Evolutionary conservation across 2,113 vertebrate species (phyloP).

Genomic region (Dipodomys spectabilis): DNA sequence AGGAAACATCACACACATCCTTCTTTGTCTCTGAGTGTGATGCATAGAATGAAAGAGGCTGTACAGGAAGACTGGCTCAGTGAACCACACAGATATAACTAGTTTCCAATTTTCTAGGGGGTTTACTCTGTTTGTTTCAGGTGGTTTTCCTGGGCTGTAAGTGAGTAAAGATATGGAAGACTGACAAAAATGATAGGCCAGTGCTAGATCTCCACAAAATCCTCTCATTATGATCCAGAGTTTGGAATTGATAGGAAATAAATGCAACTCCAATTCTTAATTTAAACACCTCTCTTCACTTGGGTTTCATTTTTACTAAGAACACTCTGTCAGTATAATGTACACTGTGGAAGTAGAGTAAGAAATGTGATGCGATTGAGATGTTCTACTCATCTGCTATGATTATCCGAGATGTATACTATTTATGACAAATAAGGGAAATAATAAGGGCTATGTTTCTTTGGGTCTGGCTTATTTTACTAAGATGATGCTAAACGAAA

Average conservation of each 20-base stretch:
- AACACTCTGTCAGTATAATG: not conserved
- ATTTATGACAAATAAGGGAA: too few relatives aligned
- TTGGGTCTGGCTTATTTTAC: too few relatives aligned
- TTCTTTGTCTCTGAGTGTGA: not conserved
- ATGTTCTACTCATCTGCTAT: too few relatives aligned
- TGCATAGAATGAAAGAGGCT: accelerated
- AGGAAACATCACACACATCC: accelerated
- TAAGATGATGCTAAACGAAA: too few relatives aligned
- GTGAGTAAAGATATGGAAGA: not conserved
- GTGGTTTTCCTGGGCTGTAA: not conserved
- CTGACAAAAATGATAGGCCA: not conserved
- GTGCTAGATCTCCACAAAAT: not conserved
- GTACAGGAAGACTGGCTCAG: not conserved
- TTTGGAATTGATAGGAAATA: not conserved
- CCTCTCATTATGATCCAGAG: not conserved
- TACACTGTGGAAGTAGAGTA: too few relatives aligned
- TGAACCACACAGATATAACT: accelerated
- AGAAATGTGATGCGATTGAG: too few relatives aligned
- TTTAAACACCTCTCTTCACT: slow-evolving; percentile 16
- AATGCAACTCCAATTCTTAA: not conserved
- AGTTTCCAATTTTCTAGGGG: not conserved
- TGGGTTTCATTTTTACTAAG: not conserved
- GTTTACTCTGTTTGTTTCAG: too few relatives aligned
- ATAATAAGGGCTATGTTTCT: too few relatives aligned
- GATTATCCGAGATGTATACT: too few relatives aligned